phyloP scores from a whole-genome alignment of 2,113 vertebrate species.

The Sminthopsis crassicaudata region DNA sequence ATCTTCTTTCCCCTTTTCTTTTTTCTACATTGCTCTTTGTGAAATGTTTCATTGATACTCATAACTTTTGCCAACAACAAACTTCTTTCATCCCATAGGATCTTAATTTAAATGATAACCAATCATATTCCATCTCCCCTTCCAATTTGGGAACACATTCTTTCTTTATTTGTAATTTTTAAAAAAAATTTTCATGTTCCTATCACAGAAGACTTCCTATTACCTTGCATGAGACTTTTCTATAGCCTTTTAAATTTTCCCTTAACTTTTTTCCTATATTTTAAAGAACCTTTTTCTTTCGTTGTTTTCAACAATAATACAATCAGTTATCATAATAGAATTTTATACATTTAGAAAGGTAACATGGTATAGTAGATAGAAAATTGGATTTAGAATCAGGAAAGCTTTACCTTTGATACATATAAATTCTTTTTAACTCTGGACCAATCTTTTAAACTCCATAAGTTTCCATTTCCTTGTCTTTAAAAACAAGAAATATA shows the following conservation, averaged over 20 bases:
- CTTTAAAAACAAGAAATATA: neutral
- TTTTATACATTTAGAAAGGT: neutral
- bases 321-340: constrained; percentile 22
- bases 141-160: constrained; percentile 1
- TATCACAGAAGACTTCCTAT: neutral
- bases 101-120: neutral
- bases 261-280: neutral
- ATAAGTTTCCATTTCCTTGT: neutral
- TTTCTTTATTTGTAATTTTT: constrained; percentile 13
- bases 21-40: neutral
- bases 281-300: neutral
- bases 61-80: neutral
- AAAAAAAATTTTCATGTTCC: constrained; percentile 3
- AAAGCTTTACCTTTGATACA: neutral
- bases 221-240: neutral
- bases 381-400: neutral
- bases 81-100: neutral
- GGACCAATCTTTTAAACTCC: neutral
- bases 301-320: neutral
- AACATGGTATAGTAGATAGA: neutral
- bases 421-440: neutral
- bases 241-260: neutral
- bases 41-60: constrained; percentile 1
- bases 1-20: neutral
- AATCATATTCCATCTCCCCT: neutral